These are phyloP conservation scores for Atethmia centrago DNA, from an alignment of 2,888 invertebrate genomes.

Conservation along the genomic window DNA sequence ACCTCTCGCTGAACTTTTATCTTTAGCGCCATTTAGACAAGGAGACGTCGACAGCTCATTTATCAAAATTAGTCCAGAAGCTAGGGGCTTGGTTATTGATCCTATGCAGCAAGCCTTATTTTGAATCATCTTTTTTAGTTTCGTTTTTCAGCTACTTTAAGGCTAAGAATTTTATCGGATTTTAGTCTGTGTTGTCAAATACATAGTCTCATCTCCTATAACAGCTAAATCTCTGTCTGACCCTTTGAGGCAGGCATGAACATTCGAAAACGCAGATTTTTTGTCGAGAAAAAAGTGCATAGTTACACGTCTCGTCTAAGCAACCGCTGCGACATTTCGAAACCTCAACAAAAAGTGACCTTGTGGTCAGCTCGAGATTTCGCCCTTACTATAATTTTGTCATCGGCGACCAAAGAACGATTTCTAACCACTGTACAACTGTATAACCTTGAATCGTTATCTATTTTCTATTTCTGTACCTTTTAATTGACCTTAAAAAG, in stretches of 20 bases:
- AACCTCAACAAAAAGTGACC: constrained; percentile 83
- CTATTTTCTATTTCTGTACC: constrained; percentile 70
- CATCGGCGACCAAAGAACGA: constrained; percentile 75
- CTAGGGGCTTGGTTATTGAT: background rate
- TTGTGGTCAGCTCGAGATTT: constrained; percentile 78
- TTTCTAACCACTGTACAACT: constrained; percentile 78
- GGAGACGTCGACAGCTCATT: constrained; percentile 20
- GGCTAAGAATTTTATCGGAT: too few relatives aligned
- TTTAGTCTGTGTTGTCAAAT: background rate
- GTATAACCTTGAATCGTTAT: constrained; percentile 77
- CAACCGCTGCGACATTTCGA: constrained; percentile 76
- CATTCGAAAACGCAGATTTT: background rate
- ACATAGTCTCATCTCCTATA: background rate
- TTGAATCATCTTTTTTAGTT: background rate
- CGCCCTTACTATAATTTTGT: constrained; percentile 84
- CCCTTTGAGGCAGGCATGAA: background rate
- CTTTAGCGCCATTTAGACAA: constrained; percentile 22
- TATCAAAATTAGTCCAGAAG: constrained; percentile 39
- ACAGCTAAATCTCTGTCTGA: background rate
- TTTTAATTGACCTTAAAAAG: constrained; percentile 65
- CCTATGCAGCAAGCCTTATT: background rate
- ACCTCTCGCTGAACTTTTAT: constrained; percentile 31
- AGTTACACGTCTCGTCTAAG: constrained; percentile 69
- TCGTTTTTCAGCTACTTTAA: background rate
- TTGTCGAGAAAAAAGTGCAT: constrained; percentile 58